These are phyloP conservation scores for Drosophila sproati DNA, from an alignment of 1,140 invertebrate genomes.

Conservation along the genomic window DNA sequence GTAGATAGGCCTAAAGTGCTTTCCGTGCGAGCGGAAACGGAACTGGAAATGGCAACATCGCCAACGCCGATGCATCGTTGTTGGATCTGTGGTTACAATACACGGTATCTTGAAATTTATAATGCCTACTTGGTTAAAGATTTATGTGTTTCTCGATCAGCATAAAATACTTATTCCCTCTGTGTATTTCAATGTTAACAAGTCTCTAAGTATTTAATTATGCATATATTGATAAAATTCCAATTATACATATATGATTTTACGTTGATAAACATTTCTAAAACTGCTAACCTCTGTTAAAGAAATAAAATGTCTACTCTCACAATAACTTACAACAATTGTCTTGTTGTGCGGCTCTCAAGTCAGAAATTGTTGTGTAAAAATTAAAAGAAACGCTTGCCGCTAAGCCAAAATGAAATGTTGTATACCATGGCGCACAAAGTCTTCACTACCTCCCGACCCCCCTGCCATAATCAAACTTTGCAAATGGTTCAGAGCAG, in stretches of 20 bases:
- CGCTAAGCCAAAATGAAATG: constrained; percentile 46
- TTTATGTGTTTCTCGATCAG: background rate
- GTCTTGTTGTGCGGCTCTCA: background rate
- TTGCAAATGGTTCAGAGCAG: constrained; percentile 41
- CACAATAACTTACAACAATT: background rate
- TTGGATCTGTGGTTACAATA: background rate
- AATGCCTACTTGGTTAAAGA: background rate
- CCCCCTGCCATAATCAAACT: background rate
- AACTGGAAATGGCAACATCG: constrained; percentile 68
- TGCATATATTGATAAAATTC: too few relatives aligned
- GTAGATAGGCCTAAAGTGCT: constrained; percentile 64
- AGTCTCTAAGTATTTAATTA: too few relatives aligned
- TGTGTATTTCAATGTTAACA: too few relatives aligned
- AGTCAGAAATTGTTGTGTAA: constrained; percentile 2
- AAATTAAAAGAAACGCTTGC: constrained; percentile 42
- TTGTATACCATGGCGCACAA: constrained; percentile 29
- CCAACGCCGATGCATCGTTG: constrained; percentile 21
- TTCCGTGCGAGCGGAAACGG: constrained; percentile 61
- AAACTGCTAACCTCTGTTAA: too few relatives aligned
- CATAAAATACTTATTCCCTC: background rate
- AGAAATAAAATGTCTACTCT: background rate
- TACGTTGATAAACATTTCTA: too few relatives aligned
- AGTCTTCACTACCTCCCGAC: background rate
- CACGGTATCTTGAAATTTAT: background rate
- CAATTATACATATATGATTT: too few relatives aligned